Evolutionary conservation across 2,113 vertebrate species (phyloP).

Genomic region (Nansenia antarctica): DNA sequence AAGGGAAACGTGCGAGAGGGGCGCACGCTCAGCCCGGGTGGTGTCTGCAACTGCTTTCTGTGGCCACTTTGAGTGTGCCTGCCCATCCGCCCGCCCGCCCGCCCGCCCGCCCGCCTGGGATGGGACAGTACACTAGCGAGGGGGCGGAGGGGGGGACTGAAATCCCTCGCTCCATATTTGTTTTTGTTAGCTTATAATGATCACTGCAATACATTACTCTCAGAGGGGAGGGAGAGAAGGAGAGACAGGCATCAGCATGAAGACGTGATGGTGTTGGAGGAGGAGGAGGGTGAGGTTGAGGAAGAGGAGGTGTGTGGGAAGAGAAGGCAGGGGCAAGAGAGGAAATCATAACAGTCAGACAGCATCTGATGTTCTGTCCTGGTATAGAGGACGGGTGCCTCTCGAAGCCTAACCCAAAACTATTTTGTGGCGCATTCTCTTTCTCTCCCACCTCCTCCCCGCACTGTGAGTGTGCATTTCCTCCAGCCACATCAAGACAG

Average conservation of each 20-base stretch:
- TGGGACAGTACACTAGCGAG: not conserved
- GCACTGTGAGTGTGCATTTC: constrained; percentile 2
- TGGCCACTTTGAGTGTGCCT: constrained; percentile 2
- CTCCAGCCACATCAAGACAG: constrained; percentile 71
- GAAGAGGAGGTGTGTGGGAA: constrained; percentile 12
- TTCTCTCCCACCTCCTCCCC: constrained; percentile 12
- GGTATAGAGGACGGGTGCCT: constrained; percentile 76
- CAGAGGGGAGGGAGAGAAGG: constrained; percentile 66
- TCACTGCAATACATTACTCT: constrained; percentile 49
- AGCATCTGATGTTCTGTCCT: constrained; percentile 81
- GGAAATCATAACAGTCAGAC: constrained; percentile 61
- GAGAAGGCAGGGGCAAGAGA: constrained; percentile 20
- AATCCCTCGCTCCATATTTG: constrained; percentile 31
- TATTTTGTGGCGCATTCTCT: constrained; percentile 68
- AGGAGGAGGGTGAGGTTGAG: constrained; percentile 2
- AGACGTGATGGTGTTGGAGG: not conserved
- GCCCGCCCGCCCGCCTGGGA: no score
- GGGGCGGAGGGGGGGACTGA: constrained; percentile 16
- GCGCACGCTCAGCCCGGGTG: constrained; percentile 5
- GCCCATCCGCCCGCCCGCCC: no score
- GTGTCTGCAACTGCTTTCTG: constrained; percentile 14
- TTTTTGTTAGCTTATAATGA: constrained; percentile 32
- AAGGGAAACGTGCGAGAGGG: constrained; percentile 14
- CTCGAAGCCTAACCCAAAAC: constrained; percentile 73
- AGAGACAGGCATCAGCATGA: constrained; percentile 53